Evolutionary conservation across 1,140 invertebrate species (phyloP), one percentile per base, ranked within the genome.

Genomic region (Brachionus sp.): DNA sequence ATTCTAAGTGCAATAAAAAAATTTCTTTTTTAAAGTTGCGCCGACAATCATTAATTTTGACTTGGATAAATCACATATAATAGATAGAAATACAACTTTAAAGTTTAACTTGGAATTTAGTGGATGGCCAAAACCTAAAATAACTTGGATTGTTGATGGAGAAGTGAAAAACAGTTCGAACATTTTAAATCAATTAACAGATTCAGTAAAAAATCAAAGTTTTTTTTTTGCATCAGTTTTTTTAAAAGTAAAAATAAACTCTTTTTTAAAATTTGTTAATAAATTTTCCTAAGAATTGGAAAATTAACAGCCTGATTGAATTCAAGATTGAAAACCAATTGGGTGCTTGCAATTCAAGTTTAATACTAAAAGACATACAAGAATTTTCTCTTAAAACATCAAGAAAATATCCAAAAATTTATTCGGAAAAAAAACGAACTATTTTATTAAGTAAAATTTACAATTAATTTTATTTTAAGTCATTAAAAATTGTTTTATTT

Each of bases 321-420:
- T 75, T 44, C 5, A 75, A 75, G 44, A n/a, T 46, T 46, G 70
- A 75, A 19, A 75, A 75, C 25, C 23, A 44, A 46, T 9, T 75
- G 23, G 70, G 70, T 25, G 7, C 19, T 10, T 44, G 19, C 2
- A 75, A 75, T 75, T 75, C 70, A 46, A 75, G 70, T 75, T 46
- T 75, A 12, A 35, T 10, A 39, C 33, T 70, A 2, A 37, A 37
- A 37, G 12, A 39, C 19, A 12, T 39, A 9, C 19, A 68, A 33
- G 29, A 35, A 35, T 33, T n/a, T 68, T 35, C 64, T 5, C 1
- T 29, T 29, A 68, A 68, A 68, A 68, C 33, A 33, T 35, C 33
- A 3, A 35, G 6, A 68, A 68, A 68, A 68, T 12, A 33, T 68
- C 64, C 9, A 5, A n/a, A n/a, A n/a, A 33, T 68, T 68, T 68